A percentile compares a stretch with the other conserved stretches of the same genome.
phyloP scores from a whole-genome alignment of 2,888 invertebrate species.

The Augochlorella aurata region DNA sequence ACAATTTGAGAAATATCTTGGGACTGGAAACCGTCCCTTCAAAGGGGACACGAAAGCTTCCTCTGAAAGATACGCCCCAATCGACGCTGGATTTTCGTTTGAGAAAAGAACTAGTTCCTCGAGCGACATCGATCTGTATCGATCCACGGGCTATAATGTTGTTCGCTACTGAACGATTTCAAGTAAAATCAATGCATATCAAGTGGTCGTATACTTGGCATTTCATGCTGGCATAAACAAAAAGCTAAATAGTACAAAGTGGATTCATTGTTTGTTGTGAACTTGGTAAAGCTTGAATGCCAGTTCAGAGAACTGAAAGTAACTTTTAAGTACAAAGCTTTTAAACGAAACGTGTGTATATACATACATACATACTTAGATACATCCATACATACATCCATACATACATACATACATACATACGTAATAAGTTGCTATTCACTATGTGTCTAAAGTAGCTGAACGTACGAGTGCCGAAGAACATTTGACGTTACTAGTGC shows the following conservation, averaged over 20 bases:
- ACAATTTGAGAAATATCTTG: background rate
- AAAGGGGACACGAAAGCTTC: background rate
- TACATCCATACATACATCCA: constrained; percentile 6
- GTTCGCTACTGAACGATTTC: background rate
- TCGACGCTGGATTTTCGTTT: background rate
- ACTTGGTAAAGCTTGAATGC: constrained; percentile 47
- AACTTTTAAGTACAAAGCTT: constrained; percentile 47
- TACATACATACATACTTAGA: background rate
- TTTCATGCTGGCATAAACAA: constrained; percentile 51
- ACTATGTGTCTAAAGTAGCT: constrained; percentile 72
- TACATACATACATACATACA: background rate
- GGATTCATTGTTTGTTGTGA: constrained; percentile 17
- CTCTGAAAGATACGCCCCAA: background rate
- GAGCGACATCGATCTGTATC: constrained; percentile 10
- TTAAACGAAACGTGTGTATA: constrained; percentile 9
- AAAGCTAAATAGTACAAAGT: constrained; percentile 35
- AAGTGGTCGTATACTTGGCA: constrained; percentile 30
- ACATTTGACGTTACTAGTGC: constrained; percentile 71
- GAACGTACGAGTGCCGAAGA: constrained; percentile 73
- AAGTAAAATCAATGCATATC: constrained; percentile 22
- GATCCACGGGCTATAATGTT: constrained; percentile 4
- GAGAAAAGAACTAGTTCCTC: background rate
- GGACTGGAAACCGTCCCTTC: no score
- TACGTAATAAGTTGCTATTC: background rate
- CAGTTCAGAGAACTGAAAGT: constrained; percentile 57